Conservation (phyloP, 2,113 vertebrate genomes). For the Leptosomus discolor region DNA sequence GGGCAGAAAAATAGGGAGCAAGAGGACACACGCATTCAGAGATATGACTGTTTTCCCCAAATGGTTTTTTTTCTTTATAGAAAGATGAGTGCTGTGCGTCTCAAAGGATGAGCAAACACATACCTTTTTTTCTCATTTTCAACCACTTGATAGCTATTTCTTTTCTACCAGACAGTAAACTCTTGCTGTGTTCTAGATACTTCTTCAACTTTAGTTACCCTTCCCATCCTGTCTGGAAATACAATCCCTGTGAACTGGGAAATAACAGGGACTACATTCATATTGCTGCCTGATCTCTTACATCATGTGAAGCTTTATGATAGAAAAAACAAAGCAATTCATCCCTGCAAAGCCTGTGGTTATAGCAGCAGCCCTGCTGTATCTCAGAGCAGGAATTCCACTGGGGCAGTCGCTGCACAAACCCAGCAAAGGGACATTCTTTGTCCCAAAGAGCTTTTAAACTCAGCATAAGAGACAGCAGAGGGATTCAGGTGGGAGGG, state of each 20-base stretch:
- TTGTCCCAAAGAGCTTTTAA: background rate
- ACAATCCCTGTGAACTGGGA: slow-evolving; percentile 2
- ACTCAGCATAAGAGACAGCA: background rate
- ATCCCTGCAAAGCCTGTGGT: background rate
- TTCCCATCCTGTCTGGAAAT: slow-evolving; percentile 42
- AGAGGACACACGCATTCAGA: background rate
- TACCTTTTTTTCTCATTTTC: background rate
- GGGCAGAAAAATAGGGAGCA: background rate
- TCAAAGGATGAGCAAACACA: slow-evolving; percentile 4
- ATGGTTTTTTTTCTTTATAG: background rate
- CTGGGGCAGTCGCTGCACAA: background rate
- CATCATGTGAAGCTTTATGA: background rate
- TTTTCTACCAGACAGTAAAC: slow-evolving; percentile 7
- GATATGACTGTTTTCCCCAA: background rate
- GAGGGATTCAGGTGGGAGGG: background rate
- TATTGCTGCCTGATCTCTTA: slow-evolving; percentile 18
- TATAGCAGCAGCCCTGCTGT: background rate
- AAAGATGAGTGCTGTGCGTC: background rate
- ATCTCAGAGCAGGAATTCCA: background rate
- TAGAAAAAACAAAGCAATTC: background rate
- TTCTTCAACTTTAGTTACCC: slow-evolving; percentile 39
- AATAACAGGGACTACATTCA: background rate
- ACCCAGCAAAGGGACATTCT: background rate
- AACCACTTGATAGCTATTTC: slow-evolving; percentile 3
- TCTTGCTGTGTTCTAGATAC: slow-evolving; percentile 2